Evolutionary conservation across 2,113 vertebrate species (phyloP).

Genomic region (Semnopithecus entellus): DNA sequence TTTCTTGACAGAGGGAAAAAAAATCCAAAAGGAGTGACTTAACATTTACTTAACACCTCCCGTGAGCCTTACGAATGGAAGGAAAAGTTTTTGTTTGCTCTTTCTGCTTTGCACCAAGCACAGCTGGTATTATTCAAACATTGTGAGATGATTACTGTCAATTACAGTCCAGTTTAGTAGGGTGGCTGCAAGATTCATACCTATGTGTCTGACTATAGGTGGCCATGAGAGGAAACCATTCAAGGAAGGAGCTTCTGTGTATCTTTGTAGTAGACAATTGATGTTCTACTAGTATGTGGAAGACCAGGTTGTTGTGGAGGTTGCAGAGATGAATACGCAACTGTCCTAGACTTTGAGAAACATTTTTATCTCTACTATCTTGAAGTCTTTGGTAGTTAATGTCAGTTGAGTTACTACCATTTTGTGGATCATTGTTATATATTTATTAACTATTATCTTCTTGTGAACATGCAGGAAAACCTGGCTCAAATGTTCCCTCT

Average conservation of each 20-base stretch:
- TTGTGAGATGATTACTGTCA: neutral
- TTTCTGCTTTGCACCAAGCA: neutral
- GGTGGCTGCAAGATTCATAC: fast-evolving
- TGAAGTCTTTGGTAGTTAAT: neutral
- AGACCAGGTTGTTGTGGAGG: neutral
- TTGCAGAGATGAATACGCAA: neutral
- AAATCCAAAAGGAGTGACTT: neutral
- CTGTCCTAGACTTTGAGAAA: neutral
- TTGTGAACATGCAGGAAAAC: neutral
- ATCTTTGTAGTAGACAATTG: neutral
- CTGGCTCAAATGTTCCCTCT: neutral
- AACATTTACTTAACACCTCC: conserved; percentile 4
- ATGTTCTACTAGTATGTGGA: neutral
- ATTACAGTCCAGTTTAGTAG: too few relatives aligned
- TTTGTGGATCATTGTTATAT: neutral
- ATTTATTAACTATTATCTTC: neutral
- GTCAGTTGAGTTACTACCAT: neutral
- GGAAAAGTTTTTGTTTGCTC: neutral
- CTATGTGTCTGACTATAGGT: neutral
- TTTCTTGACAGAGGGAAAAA: neutral
- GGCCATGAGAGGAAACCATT: neutral
- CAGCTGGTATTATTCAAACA: neutral
- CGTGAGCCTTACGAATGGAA: neutral
- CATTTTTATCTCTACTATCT: too few relatives aligned
- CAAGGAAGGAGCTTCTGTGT: neutral